Conservation (phyloP, 92 coral and sea anemone genomes). For the Muricea muricata region DNA sequence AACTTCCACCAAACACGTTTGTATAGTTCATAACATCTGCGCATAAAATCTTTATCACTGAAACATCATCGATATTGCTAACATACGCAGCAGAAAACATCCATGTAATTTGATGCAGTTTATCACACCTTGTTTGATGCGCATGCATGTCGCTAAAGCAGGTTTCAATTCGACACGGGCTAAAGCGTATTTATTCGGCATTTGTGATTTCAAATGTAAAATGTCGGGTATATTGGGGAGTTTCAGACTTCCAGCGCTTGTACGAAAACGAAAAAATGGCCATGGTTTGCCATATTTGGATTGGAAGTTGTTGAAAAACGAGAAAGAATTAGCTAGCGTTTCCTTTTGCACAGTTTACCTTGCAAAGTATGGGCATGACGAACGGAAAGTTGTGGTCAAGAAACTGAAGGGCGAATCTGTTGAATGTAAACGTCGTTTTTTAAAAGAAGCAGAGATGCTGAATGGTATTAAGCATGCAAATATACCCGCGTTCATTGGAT, state of each 20-base stretch:
- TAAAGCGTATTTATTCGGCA: too few relatives aligned
- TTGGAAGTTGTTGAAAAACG: slow-evolving; percentile 9
- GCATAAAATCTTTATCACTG: too few relatives aligned
- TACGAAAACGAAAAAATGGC: background rate
- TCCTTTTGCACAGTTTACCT: background rate
- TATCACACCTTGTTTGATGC: too few relatives aligned
- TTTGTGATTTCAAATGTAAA: too few relatives aligned
- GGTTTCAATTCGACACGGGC: too few relatives aligned
- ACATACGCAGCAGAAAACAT: too few relatives aligned
- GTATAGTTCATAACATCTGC: too few relatives aligned
- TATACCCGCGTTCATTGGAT: slow-evolving; percentile 28
- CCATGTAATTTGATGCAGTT: too few relatives aligned
- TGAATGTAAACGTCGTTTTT: slow-evolving; percentile 22
- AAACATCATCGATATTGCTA: too few relatives aligned
- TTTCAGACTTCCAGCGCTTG: slow-evolving; percentile 8
- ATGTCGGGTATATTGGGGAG: slow-evolving; percentile 18
- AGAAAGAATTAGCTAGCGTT: slow-evolving; percentile 9
- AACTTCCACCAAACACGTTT: too few relatives aligned
- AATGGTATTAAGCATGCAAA: slow-evolving; percentile 46
- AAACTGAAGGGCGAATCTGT: slow-evolving; percentile 49
- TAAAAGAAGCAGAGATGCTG: slow-evolving; percentile 40
- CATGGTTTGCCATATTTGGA: slow-evolving; percentile 10
- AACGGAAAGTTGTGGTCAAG: slow-evolving; percentile 9
- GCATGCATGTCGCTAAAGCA: too few relatives aligned
- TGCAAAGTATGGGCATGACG: slow-evolving; percentile 7